Conservation (phyloP, 2,888 invertebrate species). For the Acleris literana region DNA sequence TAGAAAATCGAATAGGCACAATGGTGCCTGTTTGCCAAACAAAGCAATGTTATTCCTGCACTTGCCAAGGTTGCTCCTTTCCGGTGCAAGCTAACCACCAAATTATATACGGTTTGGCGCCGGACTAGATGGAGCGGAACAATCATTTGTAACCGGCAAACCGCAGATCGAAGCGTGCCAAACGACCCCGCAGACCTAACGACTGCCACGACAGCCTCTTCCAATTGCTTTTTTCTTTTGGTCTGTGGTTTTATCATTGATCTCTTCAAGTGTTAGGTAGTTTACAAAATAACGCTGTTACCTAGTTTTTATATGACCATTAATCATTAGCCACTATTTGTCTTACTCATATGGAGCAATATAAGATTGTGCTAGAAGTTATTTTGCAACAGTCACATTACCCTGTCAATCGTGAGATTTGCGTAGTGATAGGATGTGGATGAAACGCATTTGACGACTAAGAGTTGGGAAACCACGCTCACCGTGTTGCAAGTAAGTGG, state of each 20-base stretch:
- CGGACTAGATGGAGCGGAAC: constrained; percentile 30
- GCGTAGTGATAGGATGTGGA: constrained; percentile 29
- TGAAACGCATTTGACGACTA: constrained; percentile 25
- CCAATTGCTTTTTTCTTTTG: background rate
- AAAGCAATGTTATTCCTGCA: constrained; percentile 17
- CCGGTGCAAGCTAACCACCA: constrained; percentile 29
- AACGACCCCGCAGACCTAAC: background rate
- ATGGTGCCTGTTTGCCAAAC: no score
- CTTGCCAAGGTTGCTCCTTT: constrained; percentile 21
- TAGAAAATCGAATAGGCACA: background rate
- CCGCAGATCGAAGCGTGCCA: constrained; percentile 21
- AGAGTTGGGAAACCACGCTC: constrained; percentile 24
- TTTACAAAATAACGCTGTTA: background rate
- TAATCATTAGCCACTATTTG: constrained; percentile 24
- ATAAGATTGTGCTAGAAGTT: constrained; percentile 19
- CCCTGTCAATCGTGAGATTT: constrained; percentile 32
- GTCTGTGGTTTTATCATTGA: no score
- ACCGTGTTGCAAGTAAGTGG: constrained; percentile 24
- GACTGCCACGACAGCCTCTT: background rate
- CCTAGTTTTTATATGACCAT: constrained; percentile 6
- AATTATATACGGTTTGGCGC: constrained; percentile 14
- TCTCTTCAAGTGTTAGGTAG: background rate
- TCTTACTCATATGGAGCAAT: constrained; percentile 30
- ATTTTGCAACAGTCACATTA: constrained; percentile 28
- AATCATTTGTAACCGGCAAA: constrained; percentile 8